phyloP scores from a whole-genome alignment of 2,888 invertebrate genomes.

The Melanophora roralis region DNA sequence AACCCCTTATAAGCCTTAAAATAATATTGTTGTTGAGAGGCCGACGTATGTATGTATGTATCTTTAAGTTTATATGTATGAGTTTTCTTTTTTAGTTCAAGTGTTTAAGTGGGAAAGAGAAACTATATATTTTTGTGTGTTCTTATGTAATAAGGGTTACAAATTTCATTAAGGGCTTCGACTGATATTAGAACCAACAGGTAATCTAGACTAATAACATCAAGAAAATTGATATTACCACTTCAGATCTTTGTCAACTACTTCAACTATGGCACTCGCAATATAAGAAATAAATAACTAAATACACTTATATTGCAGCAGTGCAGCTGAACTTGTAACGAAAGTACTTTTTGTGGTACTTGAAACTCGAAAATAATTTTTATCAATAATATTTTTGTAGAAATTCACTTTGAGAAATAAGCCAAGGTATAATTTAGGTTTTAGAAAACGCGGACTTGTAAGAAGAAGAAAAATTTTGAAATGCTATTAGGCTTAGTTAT shows the following conservation, averaged over 20 bases:
- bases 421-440: too few species aligned
- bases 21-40: constrained; percentile 37
- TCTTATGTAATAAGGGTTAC: constrained; percentile 3
- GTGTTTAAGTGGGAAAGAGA: constrained; percentile 13
- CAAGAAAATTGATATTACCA: constrained; percentile 18
- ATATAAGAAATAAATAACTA: constrained; percentile 16
- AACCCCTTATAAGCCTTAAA: constrained; percentile 37
- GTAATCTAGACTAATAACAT: constrained; percentile 39
- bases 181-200: constrained; percentile 41
- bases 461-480: too few species aligned
- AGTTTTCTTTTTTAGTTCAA: background rate
- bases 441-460: too few species aligned
- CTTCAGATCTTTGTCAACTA: constrained; percentile 7
- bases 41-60: too few species aligned
- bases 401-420: too few species aligned
- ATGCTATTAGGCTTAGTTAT: too few species aligned
- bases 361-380: background rate
- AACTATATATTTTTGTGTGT: constrained; percentile 3
- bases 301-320: background rate
- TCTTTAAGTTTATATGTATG: background rate
- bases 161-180: constrained; percentile 3
- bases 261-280: background rate
- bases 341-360: background rate
- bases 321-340: background rate
- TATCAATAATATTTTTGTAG: too few species aligned